Evolutionary conservation across 2,113 vertebrate genomes (phyloP).

Genomic region (Tupaia tana): DNA sequence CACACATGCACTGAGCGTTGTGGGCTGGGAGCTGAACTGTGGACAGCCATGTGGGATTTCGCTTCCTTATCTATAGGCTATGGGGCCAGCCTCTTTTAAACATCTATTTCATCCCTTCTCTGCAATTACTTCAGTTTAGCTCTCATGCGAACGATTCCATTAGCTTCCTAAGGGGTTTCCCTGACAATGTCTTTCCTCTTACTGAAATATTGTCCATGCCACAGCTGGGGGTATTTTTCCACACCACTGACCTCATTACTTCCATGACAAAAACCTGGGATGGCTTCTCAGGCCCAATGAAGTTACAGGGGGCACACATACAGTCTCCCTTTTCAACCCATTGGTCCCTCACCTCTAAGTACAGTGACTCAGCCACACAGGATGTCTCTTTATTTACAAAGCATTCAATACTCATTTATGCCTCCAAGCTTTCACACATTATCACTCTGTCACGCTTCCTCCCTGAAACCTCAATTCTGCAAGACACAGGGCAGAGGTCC

Average conservation of each 20-base stretch:
- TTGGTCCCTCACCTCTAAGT: background rate
- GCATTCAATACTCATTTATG: background rate
- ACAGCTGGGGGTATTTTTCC: background rate
- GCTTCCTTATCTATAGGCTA: too few species aligned
- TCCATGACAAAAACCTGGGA: background rate
- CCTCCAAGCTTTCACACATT: background rate
- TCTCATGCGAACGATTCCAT: background rate
- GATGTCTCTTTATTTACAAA: constrained; percentile 16
- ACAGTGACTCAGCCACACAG: background rate
- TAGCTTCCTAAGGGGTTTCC: background rate
- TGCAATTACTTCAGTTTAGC: background rate
- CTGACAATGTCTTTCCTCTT: background rate
- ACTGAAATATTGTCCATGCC: background rate
- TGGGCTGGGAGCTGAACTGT: too few species aligned
- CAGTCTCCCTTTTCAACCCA: background rate
- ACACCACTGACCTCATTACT: background rate
- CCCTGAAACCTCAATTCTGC: background rate
- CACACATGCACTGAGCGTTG: too few species aligned
- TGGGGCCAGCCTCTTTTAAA: background rate
- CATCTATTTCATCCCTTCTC: background rate
- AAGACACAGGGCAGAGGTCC: background rate
- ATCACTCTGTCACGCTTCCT: background rate
- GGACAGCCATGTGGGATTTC: too few species aligned
- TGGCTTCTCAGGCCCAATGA: background rate
- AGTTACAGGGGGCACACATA: background rate